Percentiles rank a stretch among this genome's conserved stretches.
Conservation (phyloP, 2,888 invertebrate species). For the Drosophila anomelani region DNA sequence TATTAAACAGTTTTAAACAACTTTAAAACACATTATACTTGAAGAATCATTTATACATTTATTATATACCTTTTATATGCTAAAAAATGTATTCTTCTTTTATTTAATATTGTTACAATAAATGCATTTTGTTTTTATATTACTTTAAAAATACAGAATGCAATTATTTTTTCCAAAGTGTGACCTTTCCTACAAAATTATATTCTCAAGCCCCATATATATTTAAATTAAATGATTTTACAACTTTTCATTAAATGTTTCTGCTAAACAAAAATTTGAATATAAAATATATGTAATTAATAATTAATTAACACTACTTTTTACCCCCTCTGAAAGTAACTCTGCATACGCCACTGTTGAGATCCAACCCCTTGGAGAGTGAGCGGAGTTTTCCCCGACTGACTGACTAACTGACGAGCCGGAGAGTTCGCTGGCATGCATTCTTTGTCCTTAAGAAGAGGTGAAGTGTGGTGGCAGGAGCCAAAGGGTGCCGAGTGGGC, state of each 20-base stretch:
- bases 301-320: neutral
- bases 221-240: too few species aligned
- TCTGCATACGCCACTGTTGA: neutral
- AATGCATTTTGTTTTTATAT: neutral
- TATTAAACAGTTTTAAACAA: too few species aligned
- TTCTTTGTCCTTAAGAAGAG: slow-evolving; percentile 20
- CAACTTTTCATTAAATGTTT: neutral
- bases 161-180: too few species aligned
- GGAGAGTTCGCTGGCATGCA: slow-evolving; percentile 41
- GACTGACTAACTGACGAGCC: slow-evolving; percentile 41
- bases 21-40: too few species aligned
- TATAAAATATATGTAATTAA: neutral
- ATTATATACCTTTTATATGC: too few species aligned
- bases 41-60: neutral
- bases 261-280: neutral
- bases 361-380: slow-evolving; percentile 33
- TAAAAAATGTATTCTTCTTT: neutral
- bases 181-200: neutral
- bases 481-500: slow-evolving; percentile 11
- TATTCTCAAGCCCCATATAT: neutral
- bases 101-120: neutral
- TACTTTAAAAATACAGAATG: neutral
- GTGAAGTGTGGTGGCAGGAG: neutral
- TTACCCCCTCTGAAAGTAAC: neutral
- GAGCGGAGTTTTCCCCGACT: slow-evolving; percentile 34